Conservation (phyloP, 2,797 vertebrate species). For the Myotis findleyi region DNA sequence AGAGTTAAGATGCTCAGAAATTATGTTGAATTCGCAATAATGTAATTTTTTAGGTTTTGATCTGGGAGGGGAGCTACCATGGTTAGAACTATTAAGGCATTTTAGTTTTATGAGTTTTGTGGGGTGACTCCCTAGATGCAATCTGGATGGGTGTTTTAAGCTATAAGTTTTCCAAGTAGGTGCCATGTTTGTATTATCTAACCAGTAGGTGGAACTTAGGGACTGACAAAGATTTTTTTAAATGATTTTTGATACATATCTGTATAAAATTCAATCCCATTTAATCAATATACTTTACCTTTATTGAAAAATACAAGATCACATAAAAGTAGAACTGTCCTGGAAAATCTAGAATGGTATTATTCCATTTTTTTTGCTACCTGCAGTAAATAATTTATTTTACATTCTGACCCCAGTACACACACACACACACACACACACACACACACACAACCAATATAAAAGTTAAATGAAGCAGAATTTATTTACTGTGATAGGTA, state of each 20-base stretch:
- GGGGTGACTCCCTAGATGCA: neutral
- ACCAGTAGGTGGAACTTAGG: neutral
- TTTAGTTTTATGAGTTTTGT: conserved; percentile 8
- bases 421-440: neutral
- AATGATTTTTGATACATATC: neutral
- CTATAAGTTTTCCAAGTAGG: neutral
- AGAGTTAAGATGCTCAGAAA: neutral
- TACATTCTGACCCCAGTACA: neutral
- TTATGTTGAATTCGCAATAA: conserved; percentile 3
- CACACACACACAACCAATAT: neutral
- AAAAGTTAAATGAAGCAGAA: neutral
- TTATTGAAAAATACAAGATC: neutral
- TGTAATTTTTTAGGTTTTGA: conserved; percentile 30
- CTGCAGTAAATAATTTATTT: conserved; percentile 42
- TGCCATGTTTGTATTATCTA: conserved; percentile 20
- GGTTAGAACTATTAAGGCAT: neutral
- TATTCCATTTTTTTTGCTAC: neutral
- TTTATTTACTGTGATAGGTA: neutral
- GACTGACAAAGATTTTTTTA: neutral
- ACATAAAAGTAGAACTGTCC: neutral
- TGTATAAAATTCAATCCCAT: neutral
- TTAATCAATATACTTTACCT: conserved; percentile 17
- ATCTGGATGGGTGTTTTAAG: neutral
- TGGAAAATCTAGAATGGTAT: neutral
- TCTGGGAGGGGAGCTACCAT: neutral